Conservation (phyloP, 2,888 invertebrate genomes). For the Papilio demoleus region DNA sequence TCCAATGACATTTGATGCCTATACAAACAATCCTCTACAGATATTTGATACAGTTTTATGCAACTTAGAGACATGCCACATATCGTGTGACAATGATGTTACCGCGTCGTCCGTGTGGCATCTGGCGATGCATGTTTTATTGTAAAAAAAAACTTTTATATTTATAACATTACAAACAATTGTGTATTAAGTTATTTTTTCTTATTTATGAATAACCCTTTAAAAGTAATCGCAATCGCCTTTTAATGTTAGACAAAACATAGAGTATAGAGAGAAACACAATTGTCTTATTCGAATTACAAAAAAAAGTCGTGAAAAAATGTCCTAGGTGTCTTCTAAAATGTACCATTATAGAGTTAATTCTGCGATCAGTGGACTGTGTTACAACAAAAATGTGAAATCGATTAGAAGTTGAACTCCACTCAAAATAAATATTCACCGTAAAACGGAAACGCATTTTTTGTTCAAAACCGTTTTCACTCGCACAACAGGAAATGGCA, state of each 20-base stretch:
- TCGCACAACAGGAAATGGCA: background rate
- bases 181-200: no score
- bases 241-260: no score
- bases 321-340: no score
- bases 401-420: background rate
- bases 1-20: background rate
- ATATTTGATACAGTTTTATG: background rate
- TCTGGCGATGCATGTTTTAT: background rate
- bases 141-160: background rate
- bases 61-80: background rate
- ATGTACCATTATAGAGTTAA: no score
- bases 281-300: no score
- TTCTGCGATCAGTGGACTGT: no score
- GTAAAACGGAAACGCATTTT: constrained; percentile 14
- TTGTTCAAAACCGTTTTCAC: constrained; percentile 1
- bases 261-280: no score
- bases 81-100: background rate
- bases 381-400: background rate
- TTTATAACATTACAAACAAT: no score
- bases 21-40: background rate
- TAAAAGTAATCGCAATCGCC: no score
- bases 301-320: no score
- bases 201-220: no score
- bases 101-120: background rate
- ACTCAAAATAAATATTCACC: constrained; percentile 1